Conservation (phyloP, 2,113 vertebrate species). For the Damaliscus lunatus region DNA sequence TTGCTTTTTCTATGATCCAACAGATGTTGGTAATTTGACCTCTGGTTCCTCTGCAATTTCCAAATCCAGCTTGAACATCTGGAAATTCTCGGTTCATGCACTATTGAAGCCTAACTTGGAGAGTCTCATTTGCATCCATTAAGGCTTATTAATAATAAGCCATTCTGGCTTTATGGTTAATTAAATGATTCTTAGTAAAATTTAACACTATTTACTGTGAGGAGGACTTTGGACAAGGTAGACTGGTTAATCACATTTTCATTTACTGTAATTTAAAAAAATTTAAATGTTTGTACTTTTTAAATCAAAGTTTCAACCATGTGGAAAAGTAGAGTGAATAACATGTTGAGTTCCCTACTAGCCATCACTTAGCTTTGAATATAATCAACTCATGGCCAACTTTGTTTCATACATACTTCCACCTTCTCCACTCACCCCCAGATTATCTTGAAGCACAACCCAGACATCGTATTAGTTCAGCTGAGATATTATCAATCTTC, state of each 20-base stretch:
- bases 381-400: neutral
- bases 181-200: conserved; percentile 21
- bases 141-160: conserved; percentile 10
- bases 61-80: neutral
- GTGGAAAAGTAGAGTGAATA: neutral
- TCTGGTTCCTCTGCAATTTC: neutral
- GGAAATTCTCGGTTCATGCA: neutral
- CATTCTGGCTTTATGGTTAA: neutral
- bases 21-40: neutral
- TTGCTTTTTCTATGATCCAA: neutral
- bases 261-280: neutral
- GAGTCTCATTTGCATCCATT: neutral
- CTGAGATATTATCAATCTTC: neutral
- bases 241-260: neutral
- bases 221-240: neutral
- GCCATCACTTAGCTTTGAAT: neutral
- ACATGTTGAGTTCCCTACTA: neutral
- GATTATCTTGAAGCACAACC: neutral
- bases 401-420: neutral
- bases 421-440: neutral
- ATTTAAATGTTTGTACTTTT: neutral
- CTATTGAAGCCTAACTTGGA: neutral
- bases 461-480: neutral
- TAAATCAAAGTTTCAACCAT: neutral
- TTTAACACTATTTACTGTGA: neutral